A percentile compares a stretch with the other conserved stretches of the same genome.
Evolutionary conservation across 2,888 invertebrate genomes (phyloP).

Genomic region (Sesia bembeciformis): DNA sequence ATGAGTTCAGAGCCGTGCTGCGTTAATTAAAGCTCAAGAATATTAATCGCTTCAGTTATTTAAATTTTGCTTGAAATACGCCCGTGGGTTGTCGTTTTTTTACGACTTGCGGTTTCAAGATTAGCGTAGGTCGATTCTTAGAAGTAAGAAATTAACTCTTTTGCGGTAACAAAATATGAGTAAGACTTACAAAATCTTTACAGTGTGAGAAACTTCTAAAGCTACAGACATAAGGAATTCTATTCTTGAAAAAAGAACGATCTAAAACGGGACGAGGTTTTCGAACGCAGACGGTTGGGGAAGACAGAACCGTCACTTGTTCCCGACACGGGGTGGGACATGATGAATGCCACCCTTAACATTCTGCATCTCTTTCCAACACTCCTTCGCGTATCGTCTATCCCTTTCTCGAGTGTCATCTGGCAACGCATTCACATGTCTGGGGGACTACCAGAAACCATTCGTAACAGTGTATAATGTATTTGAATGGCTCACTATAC

Average conservation of each 20-base stretch:
- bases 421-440: conserved; percentile 56
- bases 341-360: conserved; percentile 60
- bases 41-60: conserved; percentile 65
- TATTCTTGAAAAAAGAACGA: background rate
- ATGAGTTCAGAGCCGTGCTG: conserved; percentile 49
- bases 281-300: conserved; percentile 57
- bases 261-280: background rate
- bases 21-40: conserved; percentile 52
- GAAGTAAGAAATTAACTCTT: conserved; percentile 53
- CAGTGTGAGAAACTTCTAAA: background rate
- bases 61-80: conserved; percentile 45
- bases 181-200: conserved; percentile 17
- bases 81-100: conserved; percentile 50
- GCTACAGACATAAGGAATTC: background rate
- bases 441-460: conserved; percentile 61
- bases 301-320: conserved; percentile 63
- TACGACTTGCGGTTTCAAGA: conserved; percentile 56
- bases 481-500: conserved; percentile 49
- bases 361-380: conserved; percentile 34
- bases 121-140: conserved; percentile 56
- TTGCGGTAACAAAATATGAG: conserved; percentile 33
- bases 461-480: conserved; percentile 69
- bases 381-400: conserved; percentile 15
- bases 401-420: conserved; percentile 47
- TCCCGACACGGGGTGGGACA: conserved; percentile 65